phyloP scores from a whole-genome alignment of 2,888 invertebrate species.

The Stenchaetothrips biformis region DNA sequence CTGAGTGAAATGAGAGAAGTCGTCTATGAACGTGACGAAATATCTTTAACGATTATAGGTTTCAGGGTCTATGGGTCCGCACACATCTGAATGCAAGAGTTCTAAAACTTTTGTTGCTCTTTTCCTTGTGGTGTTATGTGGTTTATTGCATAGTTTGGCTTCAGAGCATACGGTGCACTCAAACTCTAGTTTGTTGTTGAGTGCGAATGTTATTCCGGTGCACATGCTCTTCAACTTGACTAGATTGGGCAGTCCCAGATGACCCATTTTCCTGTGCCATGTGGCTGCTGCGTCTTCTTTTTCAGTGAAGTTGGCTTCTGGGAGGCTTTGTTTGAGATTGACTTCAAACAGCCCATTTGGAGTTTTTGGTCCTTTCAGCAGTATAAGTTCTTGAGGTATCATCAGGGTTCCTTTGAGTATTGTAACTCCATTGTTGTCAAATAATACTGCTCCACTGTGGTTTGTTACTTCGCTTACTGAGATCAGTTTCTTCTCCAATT shows the following conservation, averaged over 20 bases:
- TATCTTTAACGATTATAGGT: not conserved
- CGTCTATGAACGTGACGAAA: not conserved
- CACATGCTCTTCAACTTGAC: not conserved
- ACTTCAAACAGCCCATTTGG: not conserved
- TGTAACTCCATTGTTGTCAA: not conserved
- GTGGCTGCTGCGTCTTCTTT: not conserved
- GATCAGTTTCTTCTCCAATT: not conserved
- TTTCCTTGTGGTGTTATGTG: not conserved
- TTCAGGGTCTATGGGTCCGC: not conserved
- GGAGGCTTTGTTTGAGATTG: not conserved
- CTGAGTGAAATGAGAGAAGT: slow-evolving; percentile 31
- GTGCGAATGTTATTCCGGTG: not conserved
- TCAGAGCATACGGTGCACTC: not conserved
- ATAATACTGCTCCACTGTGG: not conserved
- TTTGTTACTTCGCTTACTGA: not conserved
- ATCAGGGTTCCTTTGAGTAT: not conserved
- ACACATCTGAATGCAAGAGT: slow-evolving; percentile 1
- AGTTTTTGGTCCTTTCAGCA: not conserved
- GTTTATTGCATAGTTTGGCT: not conserved
- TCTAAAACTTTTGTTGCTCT: not conserved
- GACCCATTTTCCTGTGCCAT: not conserved
- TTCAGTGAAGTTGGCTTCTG: not conserved
- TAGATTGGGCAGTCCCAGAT: not conserved
- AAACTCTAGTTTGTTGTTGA: not conserved
- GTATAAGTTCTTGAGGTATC: not conserved